These are phyloP conservation scores for Phylloscopus trochilus DNA, from an alignment of 2,113 vertebrate genomes.

Conservation along the genomic window DNA sequence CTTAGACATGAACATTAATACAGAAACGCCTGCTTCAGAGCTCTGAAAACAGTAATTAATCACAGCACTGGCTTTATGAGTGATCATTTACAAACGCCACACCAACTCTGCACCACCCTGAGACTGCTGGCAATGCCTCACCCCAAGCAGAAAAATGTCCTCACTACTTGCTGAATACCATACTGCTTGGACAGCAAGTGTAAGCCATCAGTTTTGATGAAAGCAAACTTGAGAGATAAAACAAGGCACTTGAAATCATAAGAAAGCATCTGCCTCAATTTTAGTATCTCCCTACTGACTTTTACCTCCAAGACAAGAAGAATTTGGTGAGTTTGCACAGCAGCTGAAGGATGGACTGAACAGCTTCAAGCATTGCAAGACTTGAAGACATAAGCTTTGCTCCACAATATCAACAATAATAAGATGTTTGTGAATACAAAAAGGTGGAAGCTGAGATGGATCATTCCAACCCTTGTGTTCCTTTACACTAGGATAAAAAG, in stretches of 20 bases:
- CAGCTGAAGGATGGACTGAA: not conserved
- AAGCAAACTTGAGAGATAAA: not conserved
- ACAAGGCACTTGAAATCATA: not conserved
- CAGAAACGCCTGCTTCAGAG: not conserved
- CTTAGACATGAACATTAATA: not conserved
- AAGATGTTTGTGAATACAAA: not conserved
- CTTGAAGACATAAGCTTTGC: not conserved
- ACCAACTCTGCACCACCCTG: not conserved
- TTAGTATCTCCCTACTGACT: not conserved
- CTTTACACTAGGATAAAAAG: not conserved
- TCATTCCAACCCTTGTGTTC: not conserved
- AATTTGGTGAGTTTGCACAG: not conserved
- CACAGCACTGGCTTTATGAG: not conserved
- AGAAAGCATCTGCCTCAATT: not conserved
- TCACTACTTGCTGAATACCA: not conserved
- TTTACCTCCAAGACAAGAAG: not conserved
- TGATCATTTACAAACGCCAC: not conserved
- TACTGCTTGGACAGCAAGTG: not conserved
- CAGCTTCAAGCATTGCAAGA: not conserved
- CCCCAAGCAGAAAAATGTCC: not conserved
- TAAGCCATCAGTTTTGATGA: not conserved
- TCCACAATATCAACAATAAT: not conserved
- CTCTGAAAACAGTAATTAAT: slow-evolving; percentile 11
- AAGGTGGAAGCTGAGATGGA: not conserved
- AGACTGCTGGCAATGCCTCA: not conserved